Base-by-base conservation (phyloP, 2,888 invertebrate genomes). In the Erannis defoliaria region DNA sequence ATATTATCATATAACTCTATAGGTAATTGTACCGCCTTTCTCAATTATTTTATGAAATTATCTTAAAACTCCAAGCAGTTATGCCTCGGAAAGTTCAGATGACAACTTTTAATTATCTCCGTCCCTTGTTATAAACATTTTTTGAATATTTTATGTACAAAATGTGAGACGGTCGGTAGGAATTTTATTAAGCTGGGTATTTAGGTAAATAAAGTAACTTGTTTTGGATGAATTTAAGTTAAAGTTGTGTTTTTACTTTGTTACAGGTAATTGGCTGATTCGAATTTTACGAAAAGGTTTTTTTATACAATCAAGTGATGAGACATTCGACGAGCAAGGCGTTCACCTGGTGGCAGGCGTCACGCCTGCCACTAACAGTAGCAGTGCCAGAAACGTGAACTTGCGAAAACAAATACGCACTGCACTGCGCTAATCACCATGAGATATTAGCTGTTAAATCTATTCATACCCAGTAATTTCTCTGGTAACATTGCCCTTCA, bases 231-330 rank as follows among this genome's bases (percentile, higher is more conserved):
- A 55, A 51, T n/a, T 42, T 21, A 42, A 37, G 40, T 19, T 21
- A 26, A 35, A 63, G 66, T 66, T 63, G 59, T 58, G 63, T 64
- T 63, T 64, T 48, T 64, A 40, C 37, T 60, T 66, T 68, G 66
- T 70, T 70, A 19, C 70, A 70, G 70, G 70, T 70, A 70, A 61
- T 59, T 53, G 23, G 53, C 50, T 42, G 26, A 55, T 62, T 46
- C 12, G 38, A 51, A 64, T 60, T 48, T 43, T 61, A 42, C 49
- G 6, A 2, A 21, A n/a, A n/a, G 21, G 6, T 18, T n/a, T n/a
- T n/a, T n/a, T n/a, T n/a, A n/a, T n/a, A n/a, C n/a, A n/a, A n/a
- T n/a, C n/a, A n/a, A n/a, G n/a, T n/a, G n/a, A n/a, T n/a, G n/a
- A n/a, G n/a, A n/a, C n/a, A n/a, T n/a, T n/a, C n/a, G n/a, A n/a